These are phyloP conservation scores for Agelaius tricolor DNA, from an alignment of 2,113 vertebrate genomes.

Conservation along the genomic window DNA sequence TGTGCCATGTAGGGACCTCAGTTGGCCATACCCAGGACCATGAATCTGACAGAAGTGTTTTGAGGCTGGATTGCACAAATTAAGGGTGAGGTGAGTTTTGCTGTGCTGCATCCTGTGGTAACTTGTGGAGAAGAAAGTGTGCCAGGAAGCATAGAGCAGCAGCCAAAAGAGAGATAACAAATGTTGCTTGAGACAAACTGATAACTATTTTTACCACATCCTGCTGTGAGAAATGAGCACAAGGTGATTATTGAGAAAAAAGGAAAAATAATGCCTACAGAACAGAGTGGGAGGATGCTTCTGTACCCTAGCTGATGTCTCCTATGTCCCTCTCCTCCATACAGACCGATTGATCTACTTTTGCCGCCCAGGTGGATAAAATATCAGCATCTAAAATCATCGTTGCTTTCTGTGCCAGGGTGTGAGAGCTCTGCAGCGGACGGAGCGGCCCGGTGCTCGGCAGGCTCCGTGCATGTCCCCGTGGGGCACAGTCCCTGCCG, in stretches of 20 bases:
- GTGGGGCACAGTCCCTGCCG: not conserved
- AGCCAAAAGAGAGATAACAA: not conserved
- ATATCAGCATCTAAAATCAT: not conserved
- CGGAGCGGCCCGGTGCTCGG: fast-evolving
- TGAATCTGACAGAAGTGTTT: not conserved
- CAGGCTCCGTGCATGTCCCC: not conserved
- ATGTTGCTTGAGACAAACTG: not conserved
- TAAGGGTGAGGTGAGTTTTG: not conserved
- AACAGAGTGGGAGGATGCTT: not conserved
- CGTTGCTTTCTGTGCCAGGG: fast-evolving
- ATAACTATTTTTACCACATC: slow-evolving; percentile 2
- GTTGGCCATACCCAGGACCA: not conserved
- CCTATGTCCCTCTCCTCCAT: not conserved
- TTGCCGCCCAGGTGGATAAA: not conserved
- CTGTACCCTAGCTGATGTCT: not conserved
- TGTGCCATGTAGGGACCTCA: fast-evolving
- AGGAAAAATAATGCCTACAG: not conserved
- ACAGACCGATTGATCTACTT: not conserved
- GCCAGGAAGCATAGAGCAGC: not conserved
- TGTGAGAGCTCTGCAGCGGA: fast-evolving
- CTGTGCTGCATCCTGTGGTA: not conserved
- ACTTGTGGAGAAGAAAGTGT: not conserved
- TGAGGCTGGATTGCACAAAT: not conserved
- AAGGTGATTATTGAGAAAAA: not conserved
- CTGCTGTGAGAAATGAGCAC: not conserved